A percentile compares a stretch with the other conserved stretches of the same genome.
These are phyloP conservation scores for Seriola quinqueradiata DNA, from an alignment of 2,113 vertebrate species.

Conservation along the genomic window DNA sequence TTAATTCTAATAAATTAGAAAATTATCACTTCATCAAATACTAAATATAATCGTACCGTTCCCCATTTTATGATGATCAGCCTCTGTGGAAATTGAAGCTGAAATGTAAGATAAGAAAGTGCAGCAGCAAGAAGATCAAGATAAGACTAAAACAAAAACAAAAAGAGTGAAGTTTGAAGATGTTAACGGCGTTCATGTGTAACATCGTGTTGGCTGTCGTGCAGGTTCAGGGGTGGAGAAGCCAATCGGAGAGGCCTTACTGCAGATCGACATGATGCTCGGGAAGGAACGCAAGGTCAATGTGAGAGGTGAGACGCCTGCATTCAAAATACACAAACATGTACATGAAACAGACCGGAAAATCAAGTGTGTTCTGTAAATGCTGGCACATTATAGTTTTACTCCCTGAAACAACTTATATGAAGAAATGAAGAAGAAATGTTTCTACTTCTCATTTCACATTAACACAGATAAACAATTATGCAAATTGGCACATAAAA, in stretches of 20 bases:
- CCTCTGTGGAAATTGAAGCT: background rate
- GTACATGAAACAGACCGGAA: no score
- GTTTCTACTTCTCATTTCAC: no score
- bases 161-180: background rate
- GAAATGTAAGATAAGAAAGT: conserved; percentile 5
- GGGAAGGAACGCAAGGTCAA: conserved; percentile 95
- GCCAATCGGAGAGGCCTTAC: conserved; percentile 92
- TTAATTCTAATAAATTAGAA: no score
- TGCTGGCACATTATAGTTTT: no score
- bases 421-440: no score
- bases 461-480: no score
- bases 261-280: conserved; percentile 94
- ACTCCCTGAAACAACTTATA: no score
- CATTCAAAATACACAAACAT: background rate
- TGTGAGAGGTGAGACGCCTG: conserved; percentile 88
- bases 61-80: background rate
- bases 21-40: background rate
- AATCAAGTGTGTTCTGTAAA: no score
- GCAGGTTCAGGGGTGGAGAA: conserved; percentile 93
- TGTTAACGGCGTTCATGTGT: background rate
- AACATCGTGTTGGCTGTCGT: background rate
- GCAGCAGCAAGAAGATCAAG: background rate
- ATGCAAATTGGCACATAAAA: no score
- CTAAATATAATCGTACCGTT: background rate
- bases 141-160: background rate